phyloP scores from a whole-genome alignment of 2,888 invertebrate genomes.

The Stenotaenia linearis region DNA sequence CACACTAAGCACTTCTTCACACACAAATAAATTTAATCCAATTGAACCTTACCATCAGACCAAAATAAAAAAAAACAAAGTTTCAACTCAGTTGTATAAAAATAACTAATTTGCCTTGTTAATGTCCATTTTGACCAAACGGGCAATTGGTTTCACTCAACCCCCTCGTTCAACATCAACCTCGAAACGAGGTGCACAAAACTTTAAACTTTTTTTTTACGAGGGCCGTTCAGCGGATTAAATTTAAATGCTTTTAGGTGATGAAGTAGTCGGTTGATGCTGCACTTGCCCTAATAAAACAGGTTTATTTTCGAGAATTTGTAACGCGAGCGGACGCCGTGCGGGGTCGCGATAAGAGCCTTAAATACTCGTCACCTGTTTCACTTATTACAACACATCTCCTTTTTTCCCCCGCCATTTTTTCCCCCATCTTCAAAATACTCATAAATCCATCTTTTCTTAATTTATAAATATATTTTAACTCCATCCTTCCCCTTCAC shows the following conservation, averaged over 20 bases:
- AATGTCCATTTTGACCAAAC: conserved; percentile 7
- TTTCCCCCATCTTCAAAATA: background rate
- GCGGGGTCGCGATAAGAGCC: conserved; percentile 19
- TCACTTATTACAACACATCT: background rate
- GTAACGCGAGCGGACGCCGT: background rate
- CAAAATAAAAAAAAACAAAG: background rate
- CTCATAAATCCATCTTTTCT: background rate
- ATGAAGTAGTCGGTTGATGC: conserved; percentile 1
- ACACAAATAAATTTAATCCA: background rate
- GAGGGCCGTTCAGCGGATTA: conserved; percentile 6
- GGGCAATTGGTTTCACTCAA: background rate
- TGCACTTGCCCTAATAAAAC: conserved; percentile 15
- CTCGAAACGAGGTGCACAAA: background rate
- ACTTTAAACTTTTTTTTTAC: background rate
- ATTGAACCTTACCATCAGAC: background rate
- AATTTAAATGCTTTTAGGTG: conserved; percentile 19
- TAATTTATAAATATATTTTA: background rate
- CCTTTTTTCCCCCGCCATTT: background rate
- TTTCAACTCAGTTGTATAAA: background rate
- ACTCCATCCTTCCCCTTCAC: background rate
- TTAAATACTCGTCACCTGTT: conserved; percentile 14
- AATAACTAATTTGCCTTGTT: background rate
- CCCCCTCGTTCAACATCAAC: background rate
- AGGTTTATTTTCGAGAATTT: conserved; percentile 4
- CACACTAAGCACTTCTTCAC: no score